Evolutionary conservation across 2,113 vertebrate species (phyloP), one percentile per base, ranked within the genome.

Genomic region (Lophochroa leadbeateri): DNA sequence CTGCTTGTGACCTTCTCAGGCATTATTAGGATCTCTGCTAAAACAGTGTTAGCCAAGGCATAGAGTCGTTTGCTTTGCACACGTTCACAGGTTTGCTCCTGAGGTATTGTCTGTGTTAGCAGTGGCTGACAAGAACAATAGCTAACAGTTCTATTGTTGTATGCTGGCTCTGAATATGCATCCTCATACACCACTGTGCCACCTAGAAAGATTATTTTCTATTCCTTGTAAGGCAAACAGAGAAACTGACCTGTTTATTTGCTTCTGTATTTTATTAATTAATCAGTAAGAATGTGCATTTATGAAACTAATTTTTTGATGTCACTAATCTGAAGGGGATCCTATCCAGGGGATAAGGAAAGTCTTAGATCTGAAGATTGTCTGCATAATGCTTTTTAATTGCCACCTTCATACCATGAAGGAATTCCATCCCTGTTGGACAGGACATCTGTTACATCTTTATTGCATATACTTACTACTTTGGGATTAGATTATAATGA

Each of bases 301-400:
- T 88, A 64, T 55, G 43, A 77, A 92, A 83, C 10, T 44, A 5
- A 21, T 47, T 86, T 92, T 90, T 86, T 78, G 18, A 31, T 86
- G 55, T 81, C 47, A 52, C 9, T 47, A 70, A 55, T 41, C 20
- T 1, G 3, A 81, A 81, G 83, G 50, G 55, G 37, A 55, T 63
- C 50, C 41, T 74, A 6, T 91, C n/a, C 12, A 50, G n/a, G 44
- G 37, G 33, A 16, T 81, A 64, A 41, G 29, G 58, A 49, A 92
- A 67, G n/a, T 58, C 35, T 91, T 83, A 70, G 78, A 52, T 76
- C 9, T 81, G 75, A 79, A 86, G 83, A 58, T 72, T 81, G 87
- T 94, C 79, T 94, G 72, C 23, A 24, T 95, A 94, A 88, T 92
- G 80, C 72, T 94, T 97, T 92, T 93, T 86, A 81, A 90, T 97